Conservation (phyloP, 53 echinoderm and acorn worm genomes). For the Hippasteria phrygiana region DNA sequence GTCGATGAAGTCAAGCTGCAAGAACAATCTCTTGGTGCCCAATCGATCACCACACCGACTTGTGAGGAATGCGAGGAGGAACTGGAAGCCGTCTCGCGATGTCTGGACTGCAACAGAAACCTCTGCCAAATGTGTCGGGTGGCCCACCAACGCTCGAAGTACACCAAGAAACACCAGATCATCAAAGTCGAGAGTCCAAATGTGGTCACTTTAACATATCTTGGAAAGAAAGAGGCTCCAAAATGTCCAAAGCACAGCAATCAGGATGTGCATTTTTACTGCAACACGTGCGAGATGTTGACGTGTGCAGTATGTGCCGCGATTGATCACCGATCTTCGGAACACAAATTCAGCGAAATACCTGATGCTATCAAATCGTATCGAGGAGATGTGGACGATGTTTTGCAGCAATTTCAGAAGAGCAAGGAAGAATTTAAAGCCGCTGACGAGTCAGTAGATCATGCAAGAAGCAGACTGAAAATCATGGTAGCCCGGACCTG, state of each 20-base stretch:
- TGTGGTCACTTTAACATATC: background rate
- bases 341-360: background rate
- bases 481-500: background rate
- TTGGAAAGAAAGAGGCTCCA: background rate
- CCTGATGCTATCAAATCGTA: background rate
- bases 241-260: background rate
- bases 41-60: background rate
- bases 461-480: background rate
- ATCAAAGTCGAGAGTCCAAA: background rate
- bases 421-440: background rate
- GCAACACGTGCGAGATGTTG: background rate
- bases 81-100: background rate
- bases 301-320: background rate
- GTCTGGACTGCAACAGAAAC: background rate
- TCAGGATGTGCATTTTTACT: constrained; percentile 8
- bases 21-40: background rate
- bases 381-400: background rate
- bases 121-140: background rate
- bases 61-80: background rate
- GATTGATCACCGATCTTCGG: background rate
- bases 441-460: background rate
- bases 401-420: background rate
- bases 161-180: background rate
- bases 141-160: background rate
- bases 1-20: constrained; percentile 13